Evolutionary conservation across 2,888 invertebrate species (phyloP), one percentile per base, ranked within the genome.

Genomic region (Allolobophora icterica): DNA sequence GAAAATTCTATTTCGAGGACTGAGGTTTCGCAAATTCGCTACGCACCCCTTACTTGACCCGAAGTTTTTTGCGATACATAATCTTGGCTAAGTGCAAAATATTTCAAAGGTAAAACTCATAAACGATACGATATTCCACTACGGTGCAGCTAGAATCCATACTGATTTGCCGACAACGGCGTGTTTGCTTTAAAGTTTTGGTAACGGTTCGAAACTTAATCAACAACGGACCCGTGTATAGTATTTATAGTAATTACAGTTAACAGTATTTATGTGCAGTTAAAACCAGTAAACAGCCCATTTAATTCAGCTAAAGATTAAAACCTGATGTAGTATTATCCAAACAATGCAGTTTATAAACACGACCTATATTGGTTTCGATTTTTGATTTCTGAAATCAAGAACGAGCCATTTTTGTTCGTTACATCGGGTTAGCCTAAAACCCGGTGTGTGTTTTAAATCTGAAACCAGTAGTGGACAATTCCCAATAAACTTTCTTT

Each of bases 131-230:
- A 52, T 52, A 52, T 4, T 52, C 52, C 24, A 24, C 11, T 52
- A 52, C 21, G 24, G 4, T 11, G 1, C 71, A 71, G 11, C 71
- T 8, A 30, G n/a, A 71, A 71, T 30, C n/a, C 71, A n/a, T 71
- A 8, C 71, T 71, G 71, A n/a, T n/a, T 71, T 71, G 71, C 71
- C n/a, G n/a, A 71, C n/a, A 1, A 71, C 0, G 13, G 71, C 71
- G 71, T 52, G n/a, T 71, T 71, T 71, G 71, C 11, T 1, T 71
- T n/a, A 2, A 71, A n/a, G 1, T 71, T n/a, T 71, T 71, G 71
- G 71, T n/a, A 71, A 71, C 71, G n/a, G 71, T 71, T 71, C 71
- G n/a, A 71, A 52, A 71, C 71, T n/a, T n/a, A 71, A 71, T 71
- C 30, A 71, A 71, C 71, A 71, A 71, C 71, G 30, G n/a, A n/a